Percentiles rank a stretch among this genome's conserved stretches.
phyloP scores from a whole-genome alignment of 2,113 vertebrate species.

The Paradoxurus hermaphroditus region DNA sequence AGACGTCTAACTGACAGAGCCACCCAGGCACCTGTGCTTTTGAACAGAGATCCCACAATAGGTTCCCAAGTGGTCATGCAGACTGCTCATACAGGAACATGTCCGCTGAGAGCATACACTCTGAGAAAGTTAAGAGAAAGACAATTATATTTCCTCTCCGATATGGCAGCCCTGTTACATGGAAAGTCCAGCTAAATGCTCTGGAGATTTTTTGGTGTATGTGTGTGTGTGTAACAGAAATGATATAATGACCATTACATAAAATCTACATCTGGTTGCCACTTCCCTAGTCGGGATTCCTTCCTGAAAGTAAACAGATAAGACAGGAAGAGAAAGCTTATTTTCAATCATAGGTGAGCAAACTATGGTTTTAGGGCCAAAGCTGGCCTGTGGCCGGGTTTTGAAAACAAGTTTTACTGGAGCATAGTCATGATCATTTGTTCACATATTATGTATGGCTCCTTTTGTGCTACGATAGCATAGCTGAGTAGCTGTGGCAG shows the following conservation, averaged over 20 bases:
- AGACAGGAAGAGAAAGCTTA: neutral
- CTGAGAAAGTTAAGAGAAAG: neutral
- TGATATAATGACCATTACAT: neutral
- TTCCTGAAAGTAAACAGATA: neutral
- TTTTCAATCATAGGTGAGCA: neutral
- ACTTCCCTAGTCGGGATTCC: neutral
- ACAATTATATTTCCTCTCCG: neutral
- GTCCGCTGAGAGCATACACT: neutral
- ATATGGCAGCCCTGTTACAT: neutral
- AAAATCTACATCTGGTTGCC: neutral
- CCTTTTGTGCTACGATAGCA: neutral
- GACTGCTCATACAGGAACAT: neutral
- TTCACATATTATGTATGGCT: neutral
- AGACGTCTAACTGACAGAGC: too few species aligned
- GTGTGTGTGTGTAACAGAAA: neutral
- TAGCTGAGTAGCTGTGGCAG: neutral
- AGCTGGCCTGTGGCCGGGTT: neutral
- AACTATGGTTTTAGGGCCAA: neutral
- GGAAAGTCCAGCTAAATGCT: neutral
- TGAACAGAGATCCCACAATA: neutral
- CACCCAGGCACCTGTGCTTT: neutral
- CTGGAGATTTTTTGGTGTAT: neutral
- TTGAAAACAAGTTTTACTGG: neutral
- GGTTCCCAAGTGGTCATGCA: neutral
- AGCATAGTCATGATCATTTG: neutral